Evolutionary conservation across 2,797 vertebrate genomes (phyloP).

Genomic region (Sebastes iracundus): DNA sequence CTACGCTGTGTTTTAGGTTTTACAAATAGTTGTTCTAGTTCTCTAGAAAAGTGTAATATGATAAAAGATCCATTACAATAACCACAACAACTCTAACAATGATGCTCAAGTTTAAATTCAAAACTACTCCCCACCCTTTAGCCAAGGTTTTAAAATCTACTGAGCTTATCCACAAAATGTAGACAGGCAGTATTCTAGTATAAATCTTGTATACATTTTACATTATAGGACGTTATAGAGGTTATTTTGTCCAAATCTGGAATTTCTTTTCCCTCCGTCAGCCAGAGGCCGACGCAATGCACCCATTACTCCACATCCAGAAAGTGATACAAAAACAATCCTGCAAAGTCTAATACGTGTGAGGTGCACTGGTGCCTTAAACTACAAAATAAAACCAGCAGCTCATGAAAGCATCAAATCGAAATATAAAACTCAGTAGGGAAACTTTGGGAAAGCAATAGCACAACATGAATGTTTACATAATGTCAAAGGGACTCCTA

Average conservation of each 20-base stretch:
- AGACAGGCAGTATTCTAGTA: not conserved
- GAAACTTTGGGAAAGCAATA: slow-evolving; percentile 31
- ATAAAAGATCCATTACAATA: not conserved
- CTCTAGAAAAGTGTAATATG: not conserved
- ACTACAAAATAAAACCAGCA: slow-evolving; percentile 60
- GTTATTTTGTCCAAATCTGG: slow-evolving; percentile 35
- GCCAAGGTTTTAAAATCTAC: not conserved
- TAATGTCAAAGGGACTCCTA: slow-evolving; percentile 21
- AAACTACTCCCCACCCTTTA: not conserved
- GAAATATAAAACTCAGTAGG: slow-evolving; percentile 57
- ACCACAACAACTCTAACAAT: not conserved
- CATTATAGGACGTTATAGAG: not conserved
- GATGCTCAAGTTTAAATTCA: not conserved
- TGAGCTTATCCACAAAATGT: not conserved
- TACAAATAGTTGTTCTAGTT: not conserved
- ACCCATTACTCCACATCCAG: slow-evolving; percentile 51
- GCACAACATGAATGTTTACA: slow-evolving; percentile 28
- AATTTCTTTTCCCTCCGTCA: slow-evolving; percentile 42
- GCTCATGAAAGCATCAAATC: slow-evolving; percentile 68
- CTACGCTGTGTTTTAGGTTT: not conserved
- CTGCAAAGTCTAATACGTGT: slow-evolving; percentile 45
- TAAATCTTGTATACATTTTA: not conserved
- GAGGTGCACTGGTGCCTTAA: slow-evolving; percentile 54
- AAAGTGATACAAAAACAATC: slow-evolving; percentile 70
- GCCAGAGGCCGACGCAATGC: slow-evolving; percentile 53